phyloP scores from a whole-genome alignment of 2,113 vertebrate species.

The Athene cunicularia region DNA sequence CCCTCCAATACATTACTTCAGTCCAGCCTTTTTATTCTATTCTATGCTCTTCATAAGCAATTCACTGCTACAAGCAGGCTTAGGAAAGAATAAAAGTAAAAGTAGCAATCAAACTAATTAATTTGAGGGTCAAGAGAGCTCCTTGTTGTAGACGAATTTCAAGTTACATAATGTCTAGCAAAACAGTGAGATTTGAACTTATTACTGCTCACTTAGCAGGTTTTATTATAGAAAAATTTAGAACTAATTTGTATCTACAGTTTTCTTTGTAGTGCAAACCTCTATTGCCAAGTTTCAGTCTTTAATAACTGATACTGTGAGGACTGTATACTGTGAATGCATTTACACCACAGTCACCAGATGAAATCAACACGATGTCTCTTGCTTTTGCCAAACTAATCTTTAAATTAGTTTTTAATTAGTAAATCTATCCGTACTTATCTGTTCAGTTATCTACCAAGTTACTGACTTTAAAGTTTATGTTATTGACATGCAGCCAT shows the following conservation, averaged over 20 bases:
- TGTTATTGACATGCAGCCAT: neutral
- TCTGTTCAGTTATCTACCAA: neutral
- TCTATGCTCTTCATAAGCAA: slow-evolving; percentile 11
- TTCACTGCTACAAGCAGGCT: neutral
- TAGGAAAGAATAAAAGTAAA: slow-evolving; percentile 35
- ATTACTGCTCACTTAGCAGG: neutral
- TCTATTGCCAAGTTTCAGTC: neutral
- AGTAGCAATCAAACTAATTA: slow-evolving; percentile 17
- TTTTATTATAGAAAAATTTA: neutral
- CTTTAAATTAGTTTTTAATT: neutral
- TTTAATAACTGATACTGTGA: neutral
- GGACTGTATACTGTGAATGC: neutral
- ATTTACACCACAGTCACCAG: neutral
- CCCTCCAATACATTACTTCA: neutral
- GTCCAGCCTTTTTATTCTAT: slow-evolving; percentile 6
- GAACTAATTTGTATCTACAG: neutral
- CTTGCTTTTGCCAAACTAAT: neutral
- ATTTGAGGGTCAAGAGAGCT: slow-evolving; percentile 4
- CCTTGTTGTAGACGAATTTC: neutral
- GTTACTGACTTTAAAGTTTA: neutral
- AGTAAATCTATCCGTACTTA: neutral
- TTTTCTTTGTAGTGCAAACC: slow-evolving; percentile 12
- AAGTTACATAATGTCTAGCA: neutral
- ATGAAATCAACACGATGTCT: neutral
- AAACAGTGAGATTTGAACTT: slow-evolving; percentile 9